phyloP scores from a whole-genome alignment of 1,140 invertebrate genomes.

The Musca domestica region DNA sequence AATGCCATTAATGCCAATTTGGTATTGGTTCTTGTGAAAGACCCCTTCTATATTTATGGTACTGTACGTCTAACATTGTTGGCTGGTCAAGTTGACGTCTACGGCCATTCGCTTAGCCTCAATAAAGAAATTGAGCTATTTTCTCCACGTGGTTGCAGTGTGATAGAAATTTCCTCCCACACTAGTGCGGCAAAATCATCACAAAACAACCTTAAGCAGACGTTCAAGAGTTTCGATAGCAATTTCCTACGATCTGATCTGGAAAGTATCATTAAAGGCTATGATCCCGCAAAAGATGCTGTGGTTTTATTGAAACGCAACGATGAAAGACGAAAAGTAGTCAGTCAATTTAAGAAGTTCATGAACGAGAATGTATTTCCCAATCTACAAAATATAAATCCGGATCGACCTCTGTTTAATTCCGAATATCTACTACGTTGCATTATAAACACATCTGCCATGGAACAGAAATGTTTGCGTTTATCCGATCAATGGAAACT shows the following conservation, averaged over 20 bases:
- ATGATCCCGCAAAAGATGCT: conserved; percentile 35
- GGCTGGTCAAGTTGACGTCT: conserved; percentile 51
- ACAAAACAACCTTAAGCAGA: conserved; percentile 37
- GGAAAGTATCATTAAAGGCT: conserved; percentile 32
- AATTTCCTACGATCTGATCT: conserved; percentile 36
- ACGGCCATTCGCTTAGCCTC: conserved; percentile 39
- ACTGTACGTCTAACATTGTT: conserved; percentile 52
- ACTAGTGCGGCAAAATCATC: conserved; percentile 23
- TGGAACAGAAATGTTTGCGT: conserved; percentile 37
- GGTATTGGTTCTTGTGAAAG: conserved; percentile 27
- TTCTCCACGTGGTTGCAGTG: conserved; percentile 57
- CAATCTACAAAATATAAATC: conserved; percentile 32
- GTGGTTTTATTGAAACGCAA: conserved; percentile 43
- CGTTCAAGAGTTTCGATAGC: conserved; percentile 30
- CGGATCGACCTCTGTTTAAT: conserved; percentile 33
- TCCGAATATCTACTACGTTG: conserved; percentile 45
- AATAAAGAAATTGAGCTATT: conserved; percentile 48
- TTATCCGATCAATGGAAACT: conserved; percentile 45
- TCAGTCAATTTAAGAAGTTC: conserved; percentile 37
- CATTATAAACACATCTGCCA: conserved; percentile 33
- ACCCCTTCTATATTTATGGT: conserved; percentile 49
- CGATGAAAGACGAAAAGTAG: conserved; percentile 26
- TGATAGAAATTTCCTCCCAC: conserved; percentile 48
- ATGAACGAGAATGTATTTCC: conserved; percentile 56
- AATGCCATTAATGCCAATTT: conserved; percentile 28